Evolutionary conservation across 1,140 invertebrate genomes (phyloP).

Genomic region (Aporrectodea caliginosa): DNA sequence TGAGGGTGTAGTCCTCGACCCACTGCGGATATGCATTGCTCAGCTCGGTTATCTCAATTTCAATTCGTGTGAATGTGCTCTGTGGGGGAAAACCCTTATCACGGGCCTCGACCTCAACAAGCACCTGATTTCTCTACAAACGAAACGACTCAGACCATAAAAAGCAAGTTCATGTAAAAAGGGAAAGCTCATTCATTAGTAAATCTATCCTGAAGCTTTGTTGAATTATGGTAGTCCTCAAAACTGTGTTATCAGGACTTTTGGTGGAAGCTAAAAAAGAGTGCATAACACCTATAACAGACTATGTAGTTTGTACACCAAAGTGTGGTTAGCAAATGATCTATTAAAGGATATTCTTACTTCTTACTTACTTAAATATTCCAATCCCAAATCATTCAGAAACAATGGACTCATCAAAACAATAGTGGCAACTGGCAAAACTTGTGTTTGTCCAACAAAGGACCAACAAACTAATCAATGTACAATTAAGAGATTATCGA

Average conservation of each 20-base stretch:
- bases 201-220: background rate
- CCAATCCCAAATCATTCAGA: too few relatives aligned
- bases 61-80: constrained; percentile 7
- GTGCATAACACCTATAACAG: background rate
- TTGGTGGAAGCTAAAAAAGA: background rate
- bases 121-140: constrained; percentile 19
- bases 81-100: constrained; percentile 26
- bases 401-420: too few relatives aligned
- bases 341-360: too few relatives aligned
- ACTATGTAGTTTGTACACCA: background rate
- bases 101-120: constrained; percentile 22
- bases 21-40: constrained; percentile 32
- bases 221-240: background rate
- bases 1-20: constrained; percentile 27
- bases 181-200: background rate
- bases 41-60: constrained; percentile 26
- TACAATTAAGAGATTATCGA: background rate
- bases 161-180: background rate
- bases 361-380: too few relatives aligned
- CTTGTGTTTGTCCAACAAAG: background rate
- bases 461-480: background rate
- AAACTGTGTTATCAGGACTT: too few relatives aligned
- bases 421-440: background rate
- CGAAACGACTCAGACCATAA: background rate
- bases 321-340: too few relatives aligned